Percentiles rank a stretch among this genome's conserved stretches.
These are phyloP conservation scores for Hyles lineata DNA, from an alignment of 2,888 invertebrate species.

Conservation along the genomic window DNA sequence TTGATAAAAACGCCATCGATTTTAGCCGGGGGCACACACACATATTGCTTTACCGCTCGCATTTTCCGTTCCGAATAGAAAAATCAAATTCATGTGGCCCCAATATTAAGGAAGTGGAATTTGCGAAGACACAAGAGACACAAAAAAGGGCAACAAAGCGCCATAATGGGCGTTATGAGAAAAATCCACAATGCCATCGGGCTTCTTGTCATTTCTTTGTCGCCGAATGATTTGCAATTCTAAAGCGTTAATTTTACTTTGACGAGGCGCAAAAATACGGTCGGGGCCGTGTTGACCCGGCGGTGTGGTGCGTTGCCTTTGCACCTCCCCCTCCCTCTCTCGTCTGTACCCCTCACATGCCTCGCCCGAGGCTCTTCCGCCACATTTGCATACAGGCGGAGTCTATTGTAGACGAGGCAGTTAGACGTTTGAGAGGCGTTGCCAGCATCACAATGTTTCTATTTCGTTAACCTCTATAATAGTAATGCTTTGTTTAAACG, in stretches of 20 bases:
- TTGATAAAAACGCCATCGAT: constrained; percentile 54
- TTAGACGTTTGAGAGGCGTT: constrained; percentile 69
- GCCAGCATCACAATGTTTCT: constrained; percentile 38
- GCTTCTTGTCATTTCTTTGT: constrained; percentile 79
- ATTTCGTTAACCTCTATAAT: constrained; percentile 29
- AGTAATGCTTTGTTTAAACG: neutral
- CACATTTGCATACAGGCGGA: constrained; percentile 79
- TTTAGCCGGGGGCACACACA: constrained; percentile 51
- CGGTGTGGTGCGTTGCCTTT: constrained; percentile 39
- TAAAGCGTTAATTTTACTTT: constrained; percentile 82
- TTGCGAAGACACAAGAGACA: constrained; percentile 36
- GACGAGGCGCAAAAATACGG: constrained; percentile 80
- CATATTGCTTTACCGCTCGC: constrained; percentile 54
- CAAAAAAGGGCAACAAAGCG: constrained; percentile 59
- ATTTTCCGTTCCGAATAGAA: constrained; percentile 57
- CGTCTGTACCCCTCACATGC: constrained; percentile 38
- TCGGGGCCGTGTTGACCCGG: constrained; percentile 65
- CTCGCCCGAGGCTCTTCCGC: constrained; percentile 66
- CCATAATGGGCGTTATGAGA: constrained; percentile 75
- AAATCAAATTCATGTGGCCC: constrained; percentile 62
- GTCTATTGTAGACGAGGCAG: constrained; percentile 69
- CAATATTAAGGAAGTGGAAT: constrained; percentile 57
- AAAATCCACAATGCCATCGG: constrained; percentile 74
- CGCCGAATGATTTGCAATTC: constrained; percentile 81
- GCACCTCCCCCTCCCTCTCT: constrained; percentile 32